phyloP scores from a whole-genome alignment of 2,113 vertebrate genomes.

The Catharus bicknelli region DNA sequence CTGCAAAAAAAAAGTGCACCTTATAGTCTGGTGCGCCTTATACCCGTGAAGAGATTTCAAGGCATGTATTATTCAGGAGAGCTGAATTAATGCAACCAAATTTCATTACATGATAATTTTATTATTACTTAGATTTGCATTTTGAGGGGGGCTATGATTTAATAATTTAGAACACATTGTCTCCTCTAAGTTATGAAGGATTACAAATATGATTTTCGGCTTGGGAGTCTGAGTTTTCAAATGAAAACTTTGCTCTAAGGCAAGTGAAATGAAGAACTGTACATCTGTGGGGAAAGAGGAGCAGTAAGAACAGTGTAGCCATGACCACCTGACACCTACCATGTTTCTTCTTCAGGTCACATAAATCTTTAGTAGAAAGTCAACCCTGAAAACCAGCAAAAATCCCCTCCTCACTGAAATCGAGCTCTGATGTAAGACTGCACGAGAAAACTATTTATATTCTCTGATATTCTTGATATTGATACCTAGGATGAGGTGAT shows the following conservation, averaged over 20 bases:
- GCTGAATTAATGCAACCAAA: conserved; percentile 43
- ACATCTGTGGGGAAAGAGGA: fast-evolving
- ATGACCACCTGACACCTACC: background rate
- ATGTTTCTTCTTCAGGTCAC: background rate
- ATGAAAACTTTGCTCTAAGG: background rate
- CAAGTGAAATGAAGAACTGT: background rate
- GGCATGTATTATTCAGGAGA: conserved; percentile 44
- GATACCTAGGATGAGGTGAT: background rate
- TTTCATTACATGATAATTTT: conserved; percentile 17
- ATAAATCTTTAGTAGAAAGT: background rate
- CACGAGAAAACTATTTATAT: background rate
- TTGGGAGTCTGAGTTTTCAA: background rate
- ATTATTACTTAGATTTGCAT: conserved; percentile 8
- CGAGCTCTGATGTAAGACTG: background rate
- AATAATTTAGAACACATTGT: background rate
- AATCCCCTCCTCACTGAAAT: background rate
- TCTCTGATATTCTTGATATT: background rate
- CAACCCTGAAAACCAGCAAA: background rate
- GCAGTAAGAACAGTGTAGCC: background rate
- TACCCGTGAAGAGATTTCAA: background rate
- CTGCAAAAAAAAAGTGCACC: too few relatives aligned
- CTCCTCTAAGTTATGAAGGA: background rate
- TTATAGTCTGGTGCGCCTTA: too few relatives aligned
- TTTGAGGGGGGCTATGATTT: background rate
- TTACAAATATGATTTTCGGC: background rate